Base-by-base conservation (phyloP, 2,113 vertebrate species). In the Phalacrocorax pelagicus region DNA sequence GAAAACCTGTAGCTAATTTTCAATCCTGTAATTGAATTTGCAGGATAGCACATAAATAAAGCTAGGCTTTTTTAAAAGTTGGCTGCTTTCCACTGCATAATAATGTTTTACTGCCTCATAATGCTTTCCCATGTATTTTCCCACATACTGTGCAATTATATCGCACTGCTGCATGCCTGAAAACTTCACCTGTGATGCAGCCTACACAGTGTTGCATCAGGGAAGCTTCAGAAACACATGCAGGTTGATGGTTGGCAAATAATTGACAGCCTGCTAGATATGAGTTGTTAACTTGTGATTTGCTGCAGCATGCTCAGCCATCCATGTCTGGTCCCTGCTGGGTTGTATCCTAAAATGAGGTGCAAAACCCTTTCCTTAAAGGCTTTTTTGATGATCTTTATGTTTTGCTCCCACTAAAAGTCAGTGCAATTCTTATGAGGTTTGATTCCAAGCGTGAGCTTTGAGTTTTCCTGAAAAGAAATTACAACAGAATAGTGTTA, bases 1-100 rank as follows among this genome's bases (percentile, higher is more conserved):
- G 90, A 91, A 93, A 95, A 97, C 83, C 88, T 97, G 86, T 96
- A 95, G 95, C 90, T 96, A 96, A 95, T 98, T 96, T 97, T 96
- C 92, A 94, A 3, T 70, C 71, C 72, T 73, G 88, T 97, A 95
- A 96, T 86, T 94, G 91, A 94, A 96, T 95, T 97, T 74, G 86
- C 78, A 73, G 94, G 71, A 67, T 86, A 42, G 57, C 52, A 91
- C 84, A 95, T 91, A 97, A 95, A 96, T 97, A 93, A 96, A 88
- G 34, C 38, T 9, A 36, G 42, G 49, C 36, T n/a, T 87, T 92
- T 95, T 82, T 7, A 22, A 80, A 95, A 91, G 65, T 85, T 78
- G 71, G 65, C 62, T 81, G 57, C 62, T 93, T 79, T 84, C 87
- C 69, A 22, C 24, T 59, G 85, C 46, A 49, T 77, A 90, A 58